A percentile compares a stretch with the other conserved stretches of the same genome.
phyloP scores from a whole-genome alignment of 2,888 invertebrate genomes.

The Xylocampa areola region DNA sequence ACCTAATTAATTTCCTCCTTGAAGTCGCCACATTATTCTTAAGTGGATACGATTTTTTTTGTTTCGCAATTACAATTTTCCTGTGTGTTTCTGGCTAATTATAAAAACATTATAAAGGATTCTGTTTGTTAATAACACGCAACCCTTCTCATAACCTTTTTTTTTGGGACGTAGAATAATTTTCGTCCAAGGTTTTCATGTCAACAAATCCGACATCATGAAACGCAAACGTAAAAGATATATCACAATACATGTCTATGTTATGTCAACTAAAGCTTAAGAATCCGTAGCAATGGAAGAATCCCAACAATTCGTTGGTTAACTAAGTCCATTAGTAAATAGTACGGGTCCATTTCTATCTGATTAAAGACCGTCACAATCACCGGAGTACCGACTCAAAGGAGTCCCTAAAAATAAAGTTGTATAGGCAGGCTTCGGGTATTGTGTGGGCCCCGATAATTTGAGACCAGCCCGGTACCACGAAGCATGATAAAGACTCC shows the following conservation, averaged over 20 bases:
- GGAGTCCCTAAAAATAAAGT: constrained; percentile 49
- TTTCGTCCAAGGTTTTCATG: background rate
- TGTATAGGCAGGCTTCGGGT: constrained; percentile 44
- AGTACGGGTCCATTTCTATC: constrained; percentile 53
- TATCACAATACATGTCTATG: no score
- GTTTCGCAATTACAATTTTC: constrained; percentile 31
- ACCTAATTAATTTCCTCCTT: constrained; percentile 74
- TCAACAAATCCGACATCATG: constrained; percentile 14
- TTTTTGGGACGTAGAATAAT: background rate
- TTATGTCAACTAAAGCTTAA: constrained; percentile 22
- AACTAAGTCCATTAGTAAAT: constrained; percentile 59
- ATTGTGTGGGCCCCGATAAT: constrained; percentile 58
- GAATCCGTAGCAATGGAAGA: constrained; percentile 24
- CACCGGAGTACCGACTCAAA: constrained; percentile 42
- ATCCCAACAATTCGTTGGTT: constrained; percentile 53
- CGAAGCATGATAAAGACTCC: constrained; percentile 42
- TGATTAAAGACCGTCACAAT: constrained; percentile 55
- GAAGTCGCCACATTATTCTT: constrained; percentile 66
- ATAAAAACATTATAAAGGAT: constrained; percentile 8
- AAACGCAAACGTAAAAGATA: constrained; percentile 20
- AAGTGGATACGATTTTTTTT: constrained; percentile 63
- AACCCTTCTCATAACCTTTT: constrained; percentile 1
- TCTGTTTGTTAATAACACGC: constrained; percentile 8
- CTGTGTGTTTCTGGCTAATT: constrained; percentile 16
- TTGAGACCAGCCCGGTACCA: constrained; percentile 54